A percentile compares a stretch with the other conserved stretches of the same genome.
Conservation (phyloP, 2,113 vertebrate genomes). For the Nestor notabilis region DNA sequence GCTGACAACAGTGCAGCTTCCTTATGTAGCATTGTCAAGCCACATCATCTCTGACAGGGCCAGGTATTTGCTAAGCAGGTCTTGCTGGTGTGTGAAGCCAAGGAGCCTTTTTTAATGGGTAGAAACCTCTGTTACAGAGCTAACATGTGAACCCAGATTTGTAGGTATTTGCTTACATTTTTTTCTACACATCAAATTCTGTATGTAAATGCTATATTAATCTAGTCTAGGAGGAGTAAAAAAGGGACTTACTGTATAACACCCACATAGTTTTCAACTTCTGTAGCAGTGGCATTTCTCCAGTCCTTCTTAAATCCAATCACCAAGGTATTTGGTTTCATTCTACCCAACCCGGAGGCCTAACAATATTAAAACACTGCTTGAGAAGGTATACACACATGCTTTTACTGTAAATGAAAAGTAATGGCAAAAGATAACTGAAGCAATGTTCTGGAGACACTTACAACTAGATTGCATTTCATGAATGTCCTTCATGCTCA, state of each 20-base stretch:
- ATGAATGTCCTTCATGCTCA: slow-evolving; percentile 72
- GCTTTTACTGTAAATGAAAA: slow-evolving; percentile 67
- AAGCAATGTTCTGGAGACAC: slow-evolving; percentile 70
- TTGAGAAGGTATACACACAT: slow-evolving; percentile 42
- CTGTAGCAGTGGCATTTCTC: slow-evolving; percentile 75
- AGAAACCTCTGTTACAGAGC: neutral
- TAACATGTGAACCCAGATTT: neutral
- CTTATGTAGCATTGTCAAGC: neutral
- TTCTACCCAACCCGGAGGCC: slow-evolving; percentile 92
- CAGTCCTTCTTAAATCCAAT: slow-evolving; percentile 94
- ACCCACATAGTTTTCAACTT: slow-evolving; percentile 89
- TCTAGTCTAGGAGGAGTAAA: neutral
- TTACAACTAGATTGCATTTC: slow-evolving; percentile 69
- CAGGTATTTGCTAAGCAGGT: neutral
- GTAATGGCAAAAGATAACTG: slow-evolving; percentile 59
- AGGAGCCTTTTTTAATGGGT: neutral
- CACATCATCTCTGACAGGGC: neutral
- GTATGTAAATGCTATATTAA: neutral
- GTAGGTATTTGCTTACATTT: neutral
- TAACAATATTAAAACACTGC: slow-evolving; percentile 68
- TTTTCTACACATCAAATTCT: neutral
- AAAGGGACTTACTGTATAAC: slow-evolving; percentile 90
- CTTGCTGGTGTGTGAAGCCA: neutral
- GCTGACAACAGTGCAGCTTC: neutral
- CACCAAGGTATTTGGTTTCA: slow-evolving; percentile 94